Base-by-base conservation (phyloP, 2,797 vertebrate species). In the Tauraco hartlaubi region DNA sequence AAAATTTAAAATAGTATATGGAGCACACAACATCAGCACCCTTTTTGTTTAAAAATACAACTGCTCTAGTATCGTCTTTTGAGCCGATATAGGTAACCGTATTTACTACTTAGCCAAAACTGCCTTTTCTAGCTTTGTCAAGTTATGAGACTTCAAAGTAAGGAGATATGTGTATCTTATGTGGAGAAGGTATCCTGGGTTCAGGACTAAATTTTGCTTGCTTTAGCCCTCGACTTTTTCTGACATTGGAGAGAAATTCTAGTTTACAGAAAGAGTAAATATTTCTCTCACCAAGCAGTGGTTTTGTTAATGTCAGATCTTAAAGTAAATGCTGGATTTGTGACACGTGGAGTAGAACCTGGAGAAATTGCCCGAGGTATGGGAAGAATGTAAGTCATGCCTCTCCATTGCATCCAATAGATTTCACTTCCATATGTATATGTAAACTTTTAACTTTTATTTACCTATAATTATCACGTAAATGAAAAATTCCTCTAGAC, bases 191-290 rank as follows among this genome's bases (percentile, higher is more conserved):
- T 88, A 8, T 76, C 31, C 22, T 49, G 55, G 26, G 9, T 79
- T 92, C 59, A 61, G 44, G 63, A 51, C 51, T 86, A 44, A 67
- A 61, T 84, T 91, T 76, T 89, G 31, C 59, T 82, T 92, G 31
- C 59, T 85, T 91, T 88, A 56, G 71, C 33, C 16, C 18, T 82
- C 3, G 3, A 8, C 54, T 91, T 7, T 37, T 86, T 92, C 46
- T 74, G 29, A 58, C 4, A 2, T 86, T 58, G 21, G 29, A 94
- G 52, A 86, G 41, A 82, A 85, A 74, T 79, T 94, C 41, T 81
- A 16, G 52, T 94, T 93, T 87, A 90, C 73, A 76, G 55, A 88
- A 94, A 56, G 41, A 76, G 43, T 90, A 95, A 95, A 69, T 94
- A 94, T 79, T 95, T 96, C 48, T 74, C 63, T 93, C n/a, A 58